Evolutionary conservation across 2,113 vertebrate species (phyloP).

Genomic region (Bagarius yarrelli): DNA sequence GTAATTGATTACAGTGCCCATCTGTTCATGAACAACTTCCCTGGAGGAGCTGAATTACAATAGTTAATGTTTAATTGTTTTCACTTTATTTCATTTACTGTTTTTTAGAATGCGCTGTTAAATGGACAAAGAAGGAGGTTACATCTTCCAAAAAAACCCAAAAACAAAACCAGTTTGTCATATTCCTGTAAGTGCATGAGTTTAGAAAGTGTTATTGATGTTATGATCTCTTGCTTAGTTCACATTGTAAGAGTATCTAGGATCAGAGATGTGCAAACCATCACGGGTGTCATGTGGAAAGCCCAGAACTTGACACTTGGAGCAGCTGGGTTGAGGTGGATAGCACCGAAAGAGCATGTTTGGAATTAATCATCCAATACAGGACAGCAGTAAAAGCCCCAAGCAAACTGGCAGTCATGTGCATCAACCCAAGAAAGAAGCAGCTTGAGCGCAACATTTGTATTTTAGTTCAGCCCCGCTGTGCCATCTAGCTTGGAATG

Average conservation of each 20-base stretch:
- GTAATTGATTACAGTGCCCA: conserved; percentile 18
- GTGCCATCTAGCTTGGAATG: neutral
- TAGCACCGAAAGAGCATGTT: neutral
- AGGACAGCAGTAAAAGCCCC: neutral
- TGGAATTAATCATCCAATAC: neutral
- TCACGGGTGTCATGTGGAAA: neutral
- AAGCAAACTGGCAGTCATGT: neutral
- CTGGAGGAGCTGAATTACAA: neutral
- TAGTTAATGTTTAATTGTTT: neutral
- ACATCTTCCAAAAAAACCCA: neutral
- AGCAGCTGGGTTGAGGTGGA: neutral
- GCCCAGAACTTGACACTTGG: neutral
- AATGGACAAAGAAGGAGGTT: neutral
- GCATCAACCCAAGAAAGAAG: neutral
- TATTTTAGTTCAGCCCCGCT: conserved; percentile 5
- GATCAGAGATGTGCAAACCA: neutral
- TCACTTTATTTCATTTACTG: neutral
- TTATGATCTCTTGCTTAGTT: neutral
- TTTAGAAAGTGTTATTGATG: neutral
- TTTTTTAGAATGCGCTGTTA: neutral
- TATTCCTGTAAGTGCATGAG: neutral
- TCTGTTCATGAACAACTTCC: conserved; percentile 8
- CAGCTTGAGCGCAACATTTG: neutral
- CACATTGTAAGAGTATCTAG: neutral
- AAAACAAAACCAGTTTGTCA: too few relatives aligned